Conservation (phyloP, 2,113 vertebrate species). For the Pteronura brasiliensis region DNA sequence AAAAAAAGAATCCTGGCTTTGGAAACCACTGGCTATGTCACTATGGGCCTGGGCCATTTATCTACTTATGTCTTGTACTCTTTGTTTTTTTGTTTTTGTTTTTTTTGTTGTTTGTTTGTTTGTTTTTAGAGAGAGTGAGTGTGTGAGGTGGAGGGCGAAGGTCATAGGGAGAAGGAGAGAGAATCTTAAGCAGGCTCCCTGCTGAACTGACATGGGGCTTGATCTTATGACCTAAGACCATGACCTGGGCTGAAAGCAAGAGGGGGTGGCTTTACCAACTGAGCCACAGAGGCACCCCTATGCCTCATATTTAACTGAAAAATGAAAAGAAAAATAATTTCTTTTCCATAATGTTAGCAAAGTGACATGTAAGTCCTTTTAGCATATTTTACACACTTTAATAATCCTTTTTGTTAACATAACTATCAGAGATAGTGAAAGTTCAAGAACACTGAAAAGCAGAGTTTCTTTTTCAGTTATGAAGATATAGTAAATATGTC, state of each 20-base stretch:
- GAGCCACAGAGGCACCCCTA: background rate
- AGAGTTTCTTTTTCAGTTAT: background rate
- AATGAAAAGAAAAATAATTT: slow-evolving; percentile 19
- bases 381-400: background rate
- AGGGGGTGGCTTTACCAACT: background rate
- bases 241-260: background rate
- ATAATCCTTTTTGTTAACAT: background rate
- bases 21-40: background rate
- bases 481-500: background rate
- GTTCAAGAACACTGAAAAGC: background rate
- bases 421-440: background rate
- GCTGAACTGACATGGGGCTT: background rate
- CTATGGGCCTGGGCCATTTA: background rate
- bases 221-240: background rate
- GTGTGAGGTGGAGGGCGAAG: background rate
- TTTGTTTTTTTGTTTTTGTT: background rate
- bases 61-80: background rate
- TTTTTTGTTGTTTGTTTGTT: too few species aligned
- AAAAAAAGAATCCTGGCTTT: background rate
- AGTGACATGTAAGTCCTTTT: background rate
- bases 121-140: background rate
- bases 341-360: background rate
- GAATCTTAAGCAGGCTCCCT: background rate
- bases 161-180: background rate
- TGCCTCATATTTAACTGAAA: background rate